Percentiles rank a stretch among this genome's conserved stretches.
These are phyloP conservation scores for Stenotaenia linearis DNA, from an alignment of 2,888 invertebrate species.

Conservation along the genomic window DNA sequence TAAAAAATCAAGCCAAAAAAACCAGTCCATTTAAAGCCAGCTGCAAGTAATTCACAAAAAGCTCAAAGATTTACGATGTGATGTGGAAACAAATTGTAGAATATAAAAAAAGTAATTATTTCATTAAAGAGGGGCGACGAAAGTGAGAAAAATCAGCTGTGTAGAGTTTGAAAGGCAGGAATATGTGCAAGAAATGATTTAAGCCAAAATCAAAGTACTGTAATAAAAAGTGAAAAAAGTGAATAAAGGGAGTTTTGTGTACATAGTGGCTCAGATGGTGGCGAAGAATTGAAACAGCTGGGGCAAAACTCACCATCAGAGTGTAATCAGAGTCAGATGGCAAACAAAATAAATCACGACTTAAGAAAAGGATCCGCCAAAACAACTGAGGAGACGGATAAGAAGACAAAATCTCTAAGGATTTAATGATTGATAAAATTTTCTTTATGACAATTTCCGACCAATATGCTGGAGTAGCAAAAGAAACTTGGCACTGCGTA, in stretches of 20 bases:
- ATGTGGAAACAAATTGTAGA: neutral
- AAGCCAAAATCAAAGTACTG: neutral
- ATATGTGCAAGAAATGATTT: neutral
- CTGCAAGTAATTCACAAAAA: neutral
- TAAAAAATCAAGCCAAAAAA: neutral
- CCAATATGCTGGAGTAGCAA: slow-evolving; percentile 3
- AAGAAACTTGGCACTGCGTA: slow-evolving; percentile 6
- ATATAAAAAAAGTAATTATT: neutral
- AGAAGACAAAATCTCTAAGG: neutral
- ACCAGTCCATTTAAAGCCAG: neutral
- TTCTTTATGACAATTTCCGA: slow-evolving; percentile 21
- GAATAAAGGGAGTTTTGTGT: neutral
- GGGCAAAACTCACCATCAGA: neutral
- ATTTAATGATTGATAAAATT: slow-evolving; percentile 26
- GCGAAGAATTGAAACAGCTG: neutral
- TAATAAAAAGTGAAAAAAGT: neutral
- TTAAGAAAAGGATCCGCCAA: slow-evolving; percentile 10
- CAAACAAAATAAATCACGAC: neutral
- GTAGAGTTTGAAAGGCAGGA: neutral
- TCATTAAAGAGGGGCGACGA: neutral
- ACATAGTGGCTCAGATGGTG: neutral
- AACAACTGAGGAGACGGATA: neutral
- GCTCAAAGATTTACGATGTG: neutral
- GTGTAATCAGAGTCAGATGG: neutral
- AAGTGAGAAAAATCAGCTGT: neutral